Evolutionary conservation across 2,888 invertebrate genomes (phyloP).

Genomic region (Galeruca laticollis): DNA sequence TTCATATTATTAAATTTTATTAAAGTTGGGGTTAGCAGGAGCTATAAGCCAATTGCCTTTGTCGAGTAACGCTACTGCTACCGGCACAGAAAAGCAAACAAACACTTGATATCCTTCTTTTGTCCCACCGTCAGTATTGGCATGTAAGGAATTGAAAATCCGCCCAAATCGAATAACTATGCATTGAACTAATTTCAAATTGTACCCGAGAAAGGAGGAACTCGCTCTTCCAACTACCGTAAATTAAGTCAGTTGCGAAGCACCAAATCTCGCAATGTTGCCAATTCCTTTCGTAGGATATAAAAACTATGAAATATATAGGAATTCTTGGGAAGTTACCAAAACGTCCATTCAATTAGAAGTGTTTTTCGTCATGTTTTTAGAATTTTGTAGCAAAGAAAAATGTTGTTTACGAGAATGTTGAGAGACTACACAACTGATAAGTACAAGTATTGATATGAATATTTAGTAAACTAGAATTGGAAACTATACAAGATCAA

Average conservation of each 20-base stretch:
- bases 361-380: too few relatives aligned
- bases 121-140: constrained; percentile 22
- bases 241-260: constrained; percentile 30
- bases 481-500: too few relatives aligned
- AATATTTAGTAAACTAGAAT: too few relatives aligned
- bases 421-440: too few relatives aligned
- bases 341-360: constrained; percentile 1
- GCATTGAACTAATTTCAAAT: constrained; percentile 28
- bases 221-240: constrained; percentile 19
- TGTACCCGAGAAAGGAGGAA: constrained; percentile 33
- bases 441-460: too few relatives aligned
- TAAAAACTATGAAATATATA: neutral
- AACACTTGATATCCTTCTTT: constrained; percentile 24
- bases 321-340: neutral
- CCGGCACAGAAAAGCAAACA: constrained; percentile 8
- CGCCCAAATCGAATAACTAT: constrained; percentile 31
- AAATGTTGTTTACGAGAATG: too few relatives aligned
- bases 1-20: too few relatives aligned
- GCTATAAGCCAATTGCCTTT: constrained; percentile 1
- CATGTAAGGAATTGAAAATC: constrained; percentile 24
- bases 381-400: too few relatives aligned
- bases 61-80: neutral
- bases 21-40: neutral
- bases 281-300: neutral
- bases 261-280: constrained; percentile 6